Evolutionary conservation across 2,888 invertebrate genomes (phyloP).

Genomic region (Apotomis betuletana): DNA sequence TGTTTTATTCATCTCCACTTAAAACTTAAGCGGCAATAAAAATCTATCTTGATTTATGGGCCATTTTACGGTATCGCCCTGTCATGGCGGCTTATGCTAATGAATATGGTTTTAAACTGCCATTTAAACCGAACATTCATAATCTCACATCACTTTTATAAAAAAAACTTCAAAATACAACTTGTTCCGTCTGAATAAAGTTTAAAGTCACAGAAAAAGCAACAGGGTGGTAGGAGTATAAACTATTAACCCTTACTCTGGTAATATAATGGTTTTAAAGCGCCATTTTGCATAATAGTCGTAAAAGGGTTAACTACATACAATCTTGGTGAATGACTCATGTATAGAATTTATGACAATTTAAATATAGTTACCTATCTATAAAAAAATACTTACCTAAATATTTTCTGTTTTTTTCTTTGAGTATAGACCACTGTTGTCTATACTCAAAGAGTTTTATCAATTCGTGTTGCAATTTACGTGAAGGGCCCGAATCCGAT

Average conservation of each 20-base stretch:
- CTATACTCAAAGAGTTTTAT: too few relatives aligned
- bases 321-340: not conserved
- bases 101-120: conserved; percentile 36
- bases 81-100: conserved; percentile 35
- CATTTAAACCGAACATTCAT: conserved; percentile 2
- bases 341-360: not conserved
- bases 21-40: conserved; percentile 35
- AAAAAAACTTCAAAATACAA: not conserved
- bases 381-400: too few relatives aligned
- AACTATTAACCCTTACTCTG: not conserved
- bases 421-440: too few relatives aligned
- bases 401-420: too few relatives aligned
- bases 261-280: conserved; percentile 22
- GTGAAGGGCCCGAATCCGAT: too few relatives aligned
- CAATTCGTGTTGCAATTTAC: too few relatives aligned
- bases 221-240: too few relatives aligned
- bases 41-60: conserved; percentile 37
- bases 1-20: conserved; percentile 37
- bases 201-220: not conserved
- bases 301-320: conserved; percentile 8
- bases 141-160: conserved; percentile 11
- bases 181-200: not conserved
- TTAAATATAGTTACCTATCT: not conserved
- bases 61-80: conserved; percentile 20
- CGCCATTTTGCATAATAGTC: conserved; percentile 1